A percentile compares a stretch with the other conserved stretches of the same genome.
Conservation (phyloP, 2,888 invertebrate genomes). For the Hydropsyche betteni region DNA sequence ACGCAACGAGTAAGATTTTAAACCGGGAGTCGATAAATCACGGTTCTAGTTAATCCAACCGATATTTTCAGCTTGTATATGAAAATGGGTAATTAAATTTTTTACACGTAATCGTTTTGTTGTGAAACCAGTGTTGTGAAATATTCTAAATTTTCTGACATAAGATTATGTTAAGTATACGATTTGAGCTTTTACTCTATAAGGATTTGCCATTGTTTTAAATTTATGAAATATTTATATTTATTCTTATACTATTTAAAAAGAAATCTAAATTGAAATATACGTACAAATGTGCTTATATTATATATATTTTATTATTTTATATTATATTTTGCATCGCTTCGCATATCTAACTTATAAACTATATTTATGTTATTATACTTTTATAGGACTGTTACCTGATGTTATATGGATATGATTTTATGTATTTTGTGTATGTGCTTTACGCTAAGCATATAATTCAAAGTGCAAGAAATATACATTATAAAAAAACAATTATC, state of each 20-base stretch:
- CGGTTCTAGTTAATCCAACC: constrained; percentile 2
- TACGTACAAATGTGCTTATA: background rate
- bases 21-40: constrained; percentile 43
- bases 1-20: constrained; percentile 39
- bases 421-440: constrained; percentile 8
- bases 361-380: constrained; percentile 33
- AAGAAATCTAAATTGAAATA: background rate
- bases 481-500: background rate
- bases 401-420: constrained; percentile 23
- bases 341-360: constrained; percentile 25
- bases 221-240: constrained; percentile 5
- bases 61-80: background rate
- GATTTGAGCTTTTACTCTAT: constrained; percentile 1
- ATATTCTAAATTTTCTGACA: background rate
- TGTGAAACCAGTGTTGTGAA: constrained; percentile 3
- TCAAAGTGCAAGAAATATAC: constrained; percentile 16
- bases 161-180: background rate
- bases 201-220: constrained; percentile 7
- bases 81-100: background rate
- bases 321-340: constrained; percentile 21
- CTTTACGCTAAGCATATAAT: constrained; percentile 8
- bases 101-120: background rate
- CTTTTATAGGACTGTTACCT: constrained; percentile 43
- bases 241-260: constrained; percentile 1
- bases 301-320: constrained; percentile 14